phyloP scores from a whole-genome alignment of 2,888 invertebrate species.

The Parnassius orleans region DNA sequence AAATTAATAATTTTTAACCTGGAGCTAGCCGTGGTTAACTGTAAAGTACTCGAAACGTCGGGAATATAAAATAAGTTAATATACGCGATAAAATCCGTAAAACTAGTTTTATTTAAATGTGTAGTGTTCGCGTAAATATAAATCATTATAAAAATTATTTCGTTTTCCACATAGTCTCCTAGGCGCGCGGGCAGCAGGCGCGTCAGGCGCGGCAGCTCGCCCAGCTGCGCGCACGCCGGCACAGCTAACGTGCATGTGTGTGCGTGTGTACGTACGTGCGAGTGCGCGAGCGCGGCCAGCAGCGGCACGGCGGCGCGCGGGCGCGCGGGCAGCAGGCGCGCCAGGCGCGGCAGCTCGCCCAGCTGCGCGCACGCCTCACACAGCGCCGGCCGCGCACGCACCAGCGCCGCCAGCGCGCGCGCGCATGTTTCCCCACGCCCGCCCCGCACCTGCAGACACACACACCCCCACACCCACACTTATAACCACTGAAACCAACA shows the following conservation, averaged over 20 bases:
- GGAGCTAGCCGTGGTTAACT: no score
- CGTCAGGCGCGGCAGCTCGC: constrained; percentile 91
- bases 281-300: constrained; percentile 91
- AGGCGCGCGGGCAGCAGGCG: constrained; percentile 85
- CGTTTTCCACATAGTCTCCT: no score
- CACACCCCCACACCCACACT: no score
- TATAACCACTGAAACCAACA: no score
- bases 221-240: constrained; percentile 89
- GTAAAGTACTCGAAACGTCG: no score
- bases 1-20: no score
- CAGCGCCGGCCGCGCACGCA: constrained; percentile 92
- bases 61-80: no score
- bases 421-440: constrained; percentile 91
- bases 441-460: constrained; percentile 63
- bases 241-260: constrained; percentile 29
- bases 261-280: constrained; percentile 83
- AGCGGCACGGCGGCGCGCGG: constrained; percentile 92
- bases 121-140: no score
- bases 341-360: constrained; percentile 91
- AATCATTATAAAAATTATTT: no score
- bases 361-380: constrained; percentile 93
- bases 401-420: constrained; percentile 89
- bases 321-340: constrained; percentile 86
- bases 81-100: no score
- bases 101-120: no score